phyloP scores from a whole-genome alignment of 2,888 invertebrate genomes.

The Osedax fenrisi region DNA sequence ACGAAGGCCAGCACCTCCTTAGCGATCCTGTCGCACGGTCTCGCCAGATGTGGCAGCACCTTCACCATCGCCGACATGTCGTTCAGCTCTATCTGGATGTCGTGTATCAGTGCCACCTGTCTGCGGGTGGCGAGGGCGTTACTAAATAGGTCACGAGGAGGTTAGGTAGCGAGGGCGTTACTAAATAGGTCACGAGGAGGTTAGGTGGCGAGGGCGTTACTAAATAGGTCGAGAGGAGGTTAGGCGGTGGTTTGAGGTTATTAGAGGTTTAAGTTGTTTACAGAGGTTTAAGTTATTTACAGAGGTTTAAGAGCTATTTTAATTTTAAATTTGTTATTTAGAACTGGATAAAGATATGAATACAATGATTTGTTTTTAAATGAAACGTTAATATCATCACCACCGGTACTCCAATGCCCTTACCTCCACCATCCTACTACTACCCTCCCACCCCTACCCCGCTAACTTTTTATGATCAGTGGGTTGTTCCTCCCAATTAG shows the following conservation, averaged over 20 bases:
- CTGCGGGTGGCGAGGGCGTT: slow-evolving; percentile 17
- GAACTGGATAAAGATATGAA: no score
- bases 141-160: not conserved
- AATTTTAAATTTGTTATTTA: no score
- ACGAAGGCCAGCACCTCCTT: slow-evolving; percentile 40
- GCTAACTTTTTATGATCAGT: slow-evolving; percentile 36
- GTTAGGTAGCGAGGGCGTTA: not conserved
- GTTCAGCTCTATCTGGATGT: slow-evolving; percentile 38
- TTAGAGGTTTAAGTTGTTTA: no score
- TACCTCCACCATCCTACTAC: no score
- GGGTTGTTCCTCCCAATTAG: slow-evolving; percentile 39
- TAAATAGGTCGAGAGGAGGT: not conserved
- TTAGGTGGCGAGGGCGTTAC: not conserved
- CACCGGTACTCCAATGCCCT: no score
- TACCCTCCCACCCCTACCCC: no score
- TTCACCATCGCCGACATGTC: slow-evolving; percentile 38
- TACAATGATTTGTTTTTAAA: no score
- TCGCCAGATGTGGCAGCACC: slow-evolving; percentile 40
- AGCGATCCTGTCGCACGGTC: slow-evolving; percentile 37
- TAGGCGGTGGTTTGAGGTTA: no score
- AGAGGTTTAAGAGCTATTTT: no score
- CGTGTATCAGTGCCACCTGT: slow-evolving; percentile 36
- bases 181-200: not conserved
- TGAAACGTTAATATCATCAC: no score
- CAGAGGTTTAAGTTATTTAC: no score